A percentile compares a stretch with the other conserved stretches of the same genome.
These are phyloP conservation scores for Paelopatides confundens DNA, from an alignment of 53 echinoderm and acorn worm genomes.

Conservation along the genomic window DNA sequence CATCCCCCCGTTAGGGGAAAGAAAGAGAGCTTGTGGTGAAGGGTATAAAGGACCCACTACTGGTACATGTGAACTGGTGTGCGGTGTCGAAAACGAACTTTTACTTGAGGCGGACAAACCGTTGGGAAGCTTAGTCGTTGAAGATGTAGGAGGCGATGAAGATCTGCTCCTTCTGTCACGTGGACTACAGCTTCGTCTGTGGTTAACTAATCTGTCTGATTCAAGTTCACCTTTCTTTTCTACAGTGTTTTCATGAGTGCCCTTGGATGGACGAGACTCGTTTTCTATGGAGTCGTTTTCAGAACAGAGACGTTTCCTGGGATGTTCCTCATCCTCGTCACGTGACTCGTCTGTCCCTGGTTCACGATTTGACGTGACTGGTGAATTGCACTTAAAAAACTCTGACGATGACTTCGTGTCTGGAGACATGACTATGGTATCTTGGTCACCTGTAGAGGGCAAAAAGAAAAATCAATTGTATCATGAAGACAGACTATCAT, in stretches of 20 bases:
- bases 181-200: constrained; percentile 30
- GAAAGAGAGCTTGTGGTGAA: constrained; percentile 90
- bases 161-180: constrained; percentile 30
- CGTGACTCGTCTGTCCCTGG: background rate
- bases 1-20: constrained; percentile 82
- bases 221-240: constrained; percentile 31
- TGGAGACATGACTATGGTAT: background rate
- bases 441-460: background rate
- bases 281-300: constrained; percentile 11
- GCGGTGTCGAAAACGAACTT: constrained; percentile 76
- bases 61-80: constrained; percentile 83
- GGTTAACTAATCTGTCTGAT: background rate
- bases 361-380: background rate
- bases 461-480: background rate
- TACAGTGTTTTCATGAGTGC: background rate
- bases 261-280: background rate
- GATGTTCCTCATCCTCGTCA: constrained; percentile 21
- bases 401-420: constrained; percentile 16
- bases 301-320: constrained; percentile 31
- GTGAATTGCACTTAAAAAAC: constrained; percentile 52
- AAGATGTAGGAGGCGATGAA: constrained; percentile 3
- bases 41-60: constrained; percentile 86
- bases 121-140: constrained; percentile 18
- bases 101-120: constrained; percentile 23
- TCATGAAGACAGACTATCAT: too few species aligned